Evolutionary conservation across 2,888 invertebrate genomes (phyloP).

Genomic region (Anticlea derivata): DNA sequence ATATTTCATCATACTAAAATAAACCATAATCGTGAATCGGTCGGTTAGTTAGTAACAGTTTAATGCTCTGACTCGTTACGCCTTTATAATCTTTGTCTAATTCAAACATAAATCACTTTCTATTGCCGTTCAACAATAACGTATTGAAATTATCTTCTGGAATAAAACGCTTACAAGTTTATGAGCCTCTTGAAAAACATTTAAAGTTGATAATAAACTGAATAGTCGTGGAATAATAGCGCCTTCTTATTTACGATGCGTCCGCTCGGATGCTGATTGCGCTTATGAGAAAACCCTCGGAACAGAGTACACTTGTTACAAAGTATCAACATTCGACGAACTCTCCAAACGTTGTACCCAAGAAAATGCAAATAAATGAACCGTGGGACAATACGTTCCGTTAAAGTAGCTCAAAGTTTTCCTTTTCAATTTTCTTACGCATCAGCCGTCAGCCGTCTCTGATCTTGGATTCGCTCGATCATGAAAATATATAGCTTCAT

Average conservation of each 20-base stretch:
- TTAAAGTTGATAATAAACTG: conserved; percentile 29
- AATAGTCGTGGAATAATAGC: conserved; percentile 25
- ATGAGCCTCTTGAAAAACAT: conserved; percentile 30
- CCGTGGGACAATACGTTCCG: conserved; percentile 58
- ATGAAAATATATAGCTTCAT: conserved; percentile 83
- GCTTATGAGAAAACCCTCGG: conserved; percentile 19
- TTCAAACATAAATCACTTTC: conserved; percentile 21
- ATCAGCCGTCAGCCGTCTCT: conserved; percentile 74
- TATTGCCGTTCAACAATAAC: conserved; percentile 25
- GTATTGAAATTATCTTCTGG: conserved; percentile 26
- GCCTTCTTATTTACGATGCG: conserved; percentile 24
- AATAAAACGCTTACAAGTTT: conserved; percentile 29
- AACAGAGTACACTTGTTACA: conserved; percentile 10
- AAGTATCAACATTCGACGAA: conserved; percentile 21
- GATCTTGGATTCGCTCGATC: conserved; percentile 80
- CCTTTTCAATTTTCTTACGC: conserved; percentile 79
- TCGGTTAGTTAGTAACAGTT: conserved; percentile 13
- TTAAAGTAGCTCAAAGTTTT: conserved; percentile 70
- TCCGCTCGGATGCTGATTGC: conserved; percentile 23
- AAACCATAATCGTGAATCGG: no score
- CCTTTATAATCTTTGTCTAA: conserved; percentile 22
- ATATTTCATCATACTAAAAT: conserved; percentile 2
- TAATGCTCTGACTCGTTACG: conserved; percentile 14
- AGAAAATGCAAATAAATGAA: conserved; percentile 55
- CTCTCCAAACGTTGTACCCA: conserved; percentile 22